Evolutionary conservation across 2,797 vertebrate species (phyloP).

Genomic region (Trematomus bernacchii): DNA sequence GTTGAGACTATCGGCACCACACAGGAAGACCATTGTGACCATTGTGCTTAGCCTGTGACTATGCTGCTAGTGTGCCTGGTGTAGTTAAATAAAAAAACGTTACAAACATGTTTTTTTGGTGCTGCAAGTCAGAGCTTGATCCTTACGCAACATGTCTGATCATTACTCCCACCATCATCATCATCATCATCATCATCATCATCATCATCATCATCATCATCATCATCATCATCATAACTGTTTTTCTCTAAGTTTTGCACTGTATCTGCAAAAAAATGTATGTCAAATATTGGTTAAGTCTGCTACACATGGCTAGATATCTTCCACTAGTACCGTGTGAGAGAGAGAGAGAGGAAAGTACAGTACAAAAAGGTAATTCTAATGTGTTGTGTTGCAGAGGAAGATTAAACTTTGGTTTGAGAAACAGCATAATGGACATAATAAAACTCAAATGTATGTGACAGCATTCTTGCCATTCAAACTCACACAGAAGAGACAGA

Average conservation of each 20-base stretch:
- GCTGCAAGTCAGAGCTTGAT: neutral
- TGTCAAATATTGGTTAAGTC: constrained; percentile 6
- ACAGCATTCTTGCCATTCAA: constrained; percentile 27
- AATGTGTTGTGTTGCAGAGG: neutral
- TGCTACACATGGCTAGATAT: neutral
- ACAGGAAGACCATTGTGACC: constrained; percentile 23
- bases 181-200: neutral
- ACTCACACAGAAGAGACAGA: constrained; percentile 41
- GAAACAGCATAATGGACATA: neutral
- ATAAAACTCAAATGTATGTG: constrained; percentile 10
- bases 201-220: neutral
- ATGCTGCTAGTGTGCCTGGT: neutral
- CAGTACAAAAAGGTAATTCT: constrained; percentile 1
- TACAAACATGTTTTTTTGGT: neutral
- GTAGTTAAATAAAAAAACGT: neutral
- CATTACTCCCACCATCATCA: constrained; percentile 1
- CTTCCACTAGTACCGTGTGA: neutral
- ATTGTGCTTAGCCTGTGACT: neutral
- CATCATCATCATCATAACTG: neutral
- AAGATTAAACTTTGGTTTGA: constrained; percentile 7
- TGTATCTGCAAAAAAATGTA: neutral
- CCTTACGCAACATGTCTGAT: constrained; percentile 4
- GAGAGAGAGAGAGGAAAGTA: constrained; percentile 1
- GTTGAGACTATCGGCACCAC: constrained; percentile 29
- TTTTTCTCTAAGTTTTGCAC: constrained; percentile 1